Conservation (phyloP, 2,888 invertebrate genomes). For the Vandiemenella viatica region DNA sequence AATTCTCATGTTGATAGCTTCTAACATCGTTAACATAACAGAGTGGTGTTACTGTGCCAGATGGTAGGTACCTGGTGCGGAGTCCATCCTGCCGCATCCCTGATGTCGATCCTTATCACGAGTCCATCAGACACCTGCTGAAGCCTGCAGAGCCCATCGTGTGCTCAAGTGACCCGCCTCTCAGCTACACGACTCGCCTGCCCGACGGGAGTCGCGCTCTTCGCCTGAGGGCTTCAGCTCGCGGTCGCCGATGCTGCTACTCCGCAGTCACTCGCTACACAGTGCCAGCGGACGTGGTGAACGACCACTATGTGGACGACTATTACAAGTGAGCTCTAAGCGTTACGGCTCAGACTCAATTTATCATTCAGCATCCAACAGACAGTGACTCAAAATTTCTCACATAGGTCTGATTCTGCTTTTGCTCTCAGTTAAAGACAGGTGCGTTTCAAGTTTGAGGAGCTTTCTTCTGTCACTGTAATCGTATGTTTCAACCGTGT, state of each 20-base stretch:
- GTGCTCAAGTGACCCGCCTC: slow-evolving; percentile 29
- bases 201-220: slow-evolving; percentile 22
- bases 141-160: slow-evolving; percentile 36
- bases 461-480: too few relatives aligned
- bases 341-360: too few relatives aligned
- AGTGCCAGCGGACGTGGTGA: neutral
- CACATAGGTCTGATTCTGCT: too few relatives aligned
- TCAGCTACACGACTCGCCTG: slow-evolving; percentile 21
- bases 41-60: neutral
- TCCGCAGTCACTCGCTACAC: slow-evolving; percentile 23
- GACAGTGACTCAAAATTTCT: too few relatives aligned
- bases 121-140: slow-evolving; percentile 37
- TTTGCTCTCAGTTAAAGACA: too few relatives aligned
- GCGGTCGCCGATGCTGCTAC: slow-evolving; percentile 22
- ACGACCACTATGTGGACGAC: slow-evolving; percentile 7
- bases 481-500: too few relatives aligned
- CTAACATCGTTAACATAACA: too few relatives aligned
- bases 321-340: slow-evolving; percentile 14
- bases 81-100: slow-evolving; percentile 47
- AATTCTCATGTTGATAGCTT: too few relatives aligned
- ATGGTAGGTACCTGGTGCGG: slow-evolving; percentile 36
- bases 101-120: slow-evolving; percentile 35
- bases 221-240: slow-evolving; percentile 21
- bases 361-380: too few relatives aligned
- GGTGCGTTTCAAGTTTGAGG: too few relatives aligned